Percentiles rank a stretch among this genome's conserved stretches.
Conservation (phyloP, 2,888 invertebrate species). For the Orthosia incerta region DNA sequence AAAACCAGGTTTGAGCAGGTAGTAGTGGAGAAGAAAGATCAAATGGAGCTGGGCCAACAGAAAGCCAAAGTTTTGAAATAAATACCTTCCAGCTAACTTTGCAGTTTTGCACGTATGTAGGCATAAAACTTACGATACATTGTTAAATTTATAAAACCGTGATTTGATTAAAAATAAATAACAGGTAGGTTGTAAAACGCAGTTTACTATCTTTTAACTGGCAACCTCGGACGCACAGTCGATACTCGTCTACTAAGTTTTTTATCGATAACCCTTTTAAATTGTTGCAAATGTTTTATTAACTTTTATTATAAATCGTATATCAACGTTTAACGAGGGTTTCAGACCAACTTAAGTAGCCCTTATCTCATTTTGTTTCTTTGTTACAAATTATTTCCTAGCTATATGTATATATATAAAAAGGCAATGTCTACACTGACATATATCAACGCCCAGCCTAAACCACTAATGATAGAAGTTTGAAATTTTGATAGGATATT, state of each 20-base stretch:
- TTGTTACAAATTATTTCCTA: constrained; percentile 80
- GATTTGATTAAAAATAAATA: constrained; percentile 83
- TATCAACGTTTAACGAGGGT: constrained; percentile 89
- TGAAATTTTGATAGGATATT: too few relatives aligned
- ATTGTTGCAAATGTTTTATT: constrained; percentile 90
- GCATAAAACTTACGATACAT: constrained; percentile 66
- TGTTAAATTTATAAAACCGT: constrained; percentile 74
- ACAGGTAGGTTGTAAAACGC: constrained; percentile 81
- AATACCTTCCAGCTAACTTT: constrained; percentile 21
- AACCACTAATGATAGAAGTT: too few relatives aligned
- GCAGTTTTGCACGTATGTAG: not conserved
- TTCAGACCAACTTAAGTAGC: constrained; percentile 84
- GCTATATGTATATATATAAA: too few relatives aligned
- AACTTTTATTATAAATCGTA: constrained; percentile 88
- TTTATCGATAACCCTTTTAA: constrained; percentile 88
- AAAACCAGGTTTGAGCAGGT: not conserved
- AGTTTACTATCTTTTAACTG: constrained; percentile 86
- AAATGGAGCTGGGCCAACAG: not conserved
- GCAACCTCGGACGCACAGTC: constrained; percentile 80
- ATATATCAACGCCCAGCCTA: too few relatives aligned
- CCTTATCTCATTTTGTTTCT: constrained; percentile 86
- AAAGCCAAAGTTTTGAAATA: not conserved
- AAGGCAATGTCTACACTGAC: too few relatives aligned
- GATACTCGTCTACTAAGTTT: constrained; percentile 85
- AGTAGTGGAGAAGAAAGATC: not conserved